Conservation (phyloP, 2,797 vertebrate species). For the Tiaroga cobitis region DNA sequence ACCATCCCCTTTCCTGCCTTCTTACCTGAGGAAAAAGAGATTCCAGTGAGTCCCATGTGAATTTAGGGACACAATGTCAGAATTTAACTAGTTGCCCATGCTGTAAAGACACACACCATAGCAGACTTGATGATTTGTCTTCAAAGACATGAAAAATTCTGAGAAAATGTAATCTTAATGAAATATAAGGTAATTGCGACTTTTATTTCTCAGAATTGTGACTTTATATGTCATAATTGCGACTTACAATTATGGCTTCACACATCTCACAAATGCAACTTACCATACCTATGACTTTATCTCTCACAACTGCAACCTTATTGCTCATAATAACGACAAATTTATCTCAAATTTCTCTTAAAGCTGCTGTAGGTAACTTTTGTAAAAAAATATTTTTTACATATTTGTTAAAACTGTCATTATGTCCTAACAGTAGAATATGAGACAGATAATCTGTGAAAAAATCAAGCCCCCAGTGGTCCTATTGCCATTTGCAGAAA, state of each 20-base stretch:
- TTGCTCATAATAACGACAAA: not conserved
- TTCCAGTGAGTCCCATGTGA: not conserved
- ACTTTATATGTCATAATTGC: not conserved
- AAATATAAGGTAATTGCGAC: not conserved
- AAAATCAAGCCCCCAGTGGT: no score
- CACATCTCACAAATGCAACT: not conserved
- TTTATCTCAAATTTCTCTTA: not conserved
- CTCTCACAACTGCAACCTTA: not conserved
- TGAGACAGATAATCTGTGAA: no score
- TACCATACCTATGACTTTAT: not conserved
- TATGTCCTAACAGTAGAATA: no score
- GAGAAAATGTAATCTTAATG: not conserved
- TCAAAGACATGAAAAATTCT: not conserved
- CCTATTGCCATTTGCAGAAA: no score
- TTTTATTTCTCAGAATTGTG: not conserved
- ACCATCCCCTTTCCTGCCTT: slow-evolving; percentile 83
- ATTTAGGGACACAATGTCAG: not conserved
- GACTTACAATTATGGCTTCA: not conserved
- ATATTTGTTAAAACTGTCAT: no score
- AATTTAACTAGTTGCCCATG: no score
- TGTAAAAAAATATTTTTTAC: no score
- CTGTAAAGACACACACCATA: not conserved
- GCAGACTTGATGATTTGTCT: not conserved
- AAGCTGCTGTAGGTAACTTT: no score
- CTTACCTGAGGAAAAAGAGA: slow-evolving; percentile 70